Conservation (phyloP, 2,113 vertebrate species). For the Amphilophus citrinellus region DNA sequence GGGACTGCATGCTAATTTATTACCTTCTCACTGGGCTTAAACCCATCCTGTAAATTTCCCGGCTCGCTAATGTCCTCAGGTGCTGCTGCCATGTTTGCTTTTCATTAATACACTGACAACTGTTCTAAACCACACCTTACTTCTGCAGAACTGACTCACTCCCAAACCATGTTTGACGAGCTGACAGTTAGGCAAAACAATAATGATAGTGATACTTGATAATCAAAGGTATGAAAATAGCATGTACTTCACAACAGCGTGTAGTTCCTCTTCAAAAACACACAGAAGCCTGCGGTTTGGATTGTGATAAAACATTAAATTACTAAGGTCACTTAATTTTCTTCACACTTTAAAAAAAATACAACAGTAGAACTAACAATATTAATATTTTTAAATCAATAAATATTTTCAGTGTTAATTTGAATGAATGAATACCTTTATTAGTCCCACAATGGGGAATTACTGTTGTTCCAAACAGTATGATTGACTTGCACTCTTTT, state of each 20-base stretch:
- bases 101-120: slow-evolving; percentile 38
- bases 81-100: slow-evolving; percentile 44
- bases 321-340: background rate
- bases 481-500: background rate
- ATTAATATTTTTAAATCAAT: background rate
- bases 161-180: slow-evolving; percentile 33
- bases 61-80: slow-evolving; percentile 47
- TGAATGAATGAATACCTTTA: too few relatives aligned
- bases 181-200: slow-evolving; percentile 19
- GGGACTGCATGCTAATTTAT: background rate
- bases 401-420: background rate
- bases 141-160: slow-evolving; percentile 57
- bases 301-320: background rate
- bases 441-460: too few relatives aligned
- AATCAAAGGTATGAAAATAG: slow-evolving; percentile 14
- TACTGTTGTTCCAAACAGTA: background rate
- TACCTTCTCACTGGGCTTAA: background rate
- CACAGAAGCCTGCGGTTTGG: background rate
- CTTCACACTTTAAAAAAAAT: background rate
- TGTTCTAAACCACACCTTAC: slow-evolving; percentile 61
- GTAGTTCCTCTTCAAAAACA: background rate
- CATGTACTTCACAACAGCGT: background rate
- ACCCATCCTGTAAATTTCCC: background rate
- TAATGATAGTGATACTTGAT: slow-evolving; percentile 11
- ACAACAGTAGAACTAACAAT: background rate